Evolutionary conservation across 2,113 vertebrate genomes (phyloP).

Genomic region (Platysternon megacephalum): DNA sequence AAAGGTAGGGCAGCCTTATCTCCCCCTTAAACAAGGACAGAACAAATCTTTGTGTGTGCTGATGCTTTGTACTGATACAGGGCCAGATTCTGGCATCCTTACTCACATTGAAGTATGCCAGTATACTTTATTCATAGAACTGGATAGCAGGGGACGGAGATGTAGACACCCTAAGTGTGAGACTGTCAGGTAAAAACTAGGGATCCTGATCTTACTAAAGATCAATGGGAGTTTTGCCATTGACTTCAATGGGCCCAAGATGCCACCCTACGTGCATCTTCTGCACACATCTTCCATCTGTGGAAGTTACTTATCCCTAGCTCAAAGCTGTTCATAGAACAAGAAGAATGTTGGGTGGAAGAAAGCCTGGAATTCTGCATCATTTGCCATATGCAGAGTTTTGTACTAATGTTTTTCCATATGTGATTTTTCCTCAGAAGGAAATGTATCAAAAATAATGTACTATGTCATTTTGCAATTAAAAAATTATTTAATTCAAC

Average conservation of each 20-base stretch:
- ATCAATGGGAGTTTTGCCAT: neutral
- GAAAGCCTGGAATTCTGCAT: neutral
- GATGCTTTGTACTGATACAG: neutral
- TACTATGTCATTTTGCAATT: neutral
- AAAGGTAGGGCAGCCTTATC: neutral
- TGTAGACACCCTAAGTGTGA: neutral
- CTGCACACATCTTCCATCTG: neutral
- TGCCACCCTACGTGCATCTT: neutral
- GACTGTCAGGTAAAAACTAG: neutral
- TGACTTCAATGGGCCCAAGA: neutral
- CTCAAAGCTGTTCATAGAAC: neutral
- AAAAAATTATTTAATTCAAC: neutral
- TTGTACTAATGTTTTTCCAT: neutral
- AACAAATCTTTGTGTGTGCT: neutral
- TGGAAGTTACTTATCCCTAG: neutral
- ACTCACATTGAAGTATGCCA: neutral
- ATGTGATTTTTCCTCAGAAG: neutral
- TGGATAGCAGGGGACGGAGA: too few species aligned
- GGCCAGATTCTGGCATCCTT: neutral
- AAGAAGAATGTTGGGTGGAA: neutral
- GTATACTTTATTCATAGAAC: neutral
- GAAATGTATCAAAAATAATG: neutral
- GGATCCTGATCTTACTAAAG: neutral
- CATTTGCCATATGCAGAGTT: neutral
- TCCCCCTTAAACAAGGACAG: neutral